Conservation (phyloP, 2,888 invertebrate genomes). For the Synergus japonicus region DNA sequence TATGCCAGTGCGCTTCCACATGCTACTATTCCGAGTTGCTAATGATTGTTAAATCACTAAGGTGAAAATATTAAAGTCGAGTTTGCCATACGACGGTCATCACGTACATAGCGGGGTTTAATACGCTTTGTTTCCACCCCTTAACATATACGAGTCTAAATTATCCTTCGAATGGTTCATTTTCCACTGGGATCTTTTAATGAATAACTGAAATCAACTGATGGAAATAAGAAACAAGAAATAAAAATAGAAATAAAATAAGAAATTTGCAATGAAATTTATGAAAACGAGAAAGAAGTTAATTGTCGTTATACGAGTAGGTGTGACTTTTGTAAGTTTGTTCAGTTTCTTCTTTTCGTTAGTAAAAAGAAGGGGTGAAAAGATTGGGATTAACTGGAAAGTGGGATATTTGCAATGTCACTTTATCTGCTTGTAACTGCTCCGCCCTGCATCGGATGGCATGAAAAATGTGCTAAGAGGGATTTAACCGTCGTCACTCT, state of each 20-base stretch:
- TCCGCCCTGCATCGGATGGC: slow-evolving; percentile 41
- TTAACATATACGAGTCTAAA: neutral
- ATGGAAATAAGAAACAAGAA: too few species aligned
- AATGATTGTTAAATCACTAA: slow-evolving; percentile 58
- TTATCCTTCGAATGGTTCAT: neutral
- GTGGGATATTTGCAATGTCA: slow-evolving; percentile 45
- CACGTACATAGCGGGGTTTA: neutral
- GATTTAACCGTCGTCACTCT: slow-evolving; percentile 67
- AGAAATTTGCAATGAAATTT: too few species aligned
- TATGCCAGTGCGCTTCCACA: slow-evolving; percentile 46
- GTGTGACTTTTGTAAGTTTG: neutral
- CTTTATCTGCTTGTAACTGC: slow-evolving; percentile 55
- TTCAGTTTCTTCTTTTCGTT: neutral
- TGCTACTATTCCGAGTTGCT: slow-evolving; percentile 50
- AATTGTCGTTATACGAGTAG: too few species aligned
- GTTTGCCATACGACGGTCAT: slow-evolving; percentile 60
- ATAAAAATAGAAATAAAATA: too few species aligned
- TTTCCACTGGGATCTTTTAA: too few species aligned
- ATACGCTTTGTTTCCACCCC: neutral
- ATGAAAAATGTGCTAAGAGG: slow-evolving; percentile 59
- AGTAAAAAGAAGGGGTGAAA: neutral
- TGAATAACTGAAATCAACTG: too few species aligned
- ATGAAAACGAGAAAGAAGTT: too few species aligned
- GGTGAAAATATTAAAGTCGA: slow-evolving; percentile 67
- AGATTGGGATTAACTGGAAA: neutral